phyloP scores from a whole-genome alignment of 2,797 vertebrate species.

The Anguilla megastoma region DNA sequence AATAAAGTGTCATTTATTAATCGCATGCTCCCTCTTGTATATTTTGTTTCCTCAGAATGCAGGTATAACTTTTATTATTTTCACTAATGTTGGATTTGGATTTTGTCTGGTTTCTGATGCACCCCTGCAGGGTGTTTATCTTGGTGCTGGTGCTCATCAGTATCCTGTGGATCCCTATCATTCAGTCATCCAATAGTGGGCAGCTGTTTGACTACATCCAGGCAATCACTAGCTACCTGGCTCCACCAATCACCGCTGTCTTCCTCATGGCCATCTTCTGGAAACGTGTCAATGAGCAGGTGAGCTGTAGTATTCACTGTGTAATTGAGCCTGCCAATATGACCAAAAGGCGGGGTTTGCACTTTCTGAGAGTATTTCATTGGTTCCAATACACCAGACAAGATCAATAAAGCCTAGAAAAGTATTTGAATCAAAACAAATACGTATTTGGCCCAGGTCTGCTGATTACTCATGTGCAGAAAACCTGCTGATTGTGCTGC shows the following conservation, averaged over 20 bases:
- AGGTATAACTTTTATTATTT: neutral
- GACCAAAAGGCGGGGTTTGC: no score
- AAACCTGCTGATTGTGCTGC: neutral
- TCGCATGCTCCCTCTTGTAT: neutral
- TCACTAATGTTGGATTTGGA: neutral
- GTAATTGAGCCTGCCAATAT: no score
- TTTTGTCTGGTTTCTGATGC: conserved; percentile 10
- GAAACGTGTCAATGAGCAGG: conserved; percentile 88
- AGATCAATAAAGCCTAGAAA: no score
- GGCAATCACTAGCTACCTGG: conserved; percentile 87
- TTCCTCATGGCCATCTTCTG: conserved; percentile 93
- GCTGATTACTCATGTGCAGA: neutral
- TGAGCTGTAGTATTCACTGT: conserved; percentile 59
- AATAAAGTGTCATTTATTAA: neutral
- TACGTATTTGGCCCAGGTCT: neutral
- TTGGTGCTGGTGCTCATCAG: conserved; percentile 83
- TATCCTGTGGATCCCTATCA: conserved; percentile 91
- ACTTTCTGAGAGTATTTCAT: no score
- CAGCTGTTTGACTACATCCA: conserved; percentile 94
- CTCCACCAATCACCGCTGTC: conserved; percentile 89
- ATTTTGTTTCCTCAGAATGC: neutral
- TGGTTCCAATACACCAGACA: no score
- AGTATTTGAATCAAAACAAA: no score
- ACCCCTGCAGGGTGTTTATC: conserved; percentile 79
- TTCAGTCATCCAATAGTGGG: conserved; percentile 89